Base-by-base conservation (phyloP, 2,888 invertebrate genomes). In the Trichacis sp. region DNA sequence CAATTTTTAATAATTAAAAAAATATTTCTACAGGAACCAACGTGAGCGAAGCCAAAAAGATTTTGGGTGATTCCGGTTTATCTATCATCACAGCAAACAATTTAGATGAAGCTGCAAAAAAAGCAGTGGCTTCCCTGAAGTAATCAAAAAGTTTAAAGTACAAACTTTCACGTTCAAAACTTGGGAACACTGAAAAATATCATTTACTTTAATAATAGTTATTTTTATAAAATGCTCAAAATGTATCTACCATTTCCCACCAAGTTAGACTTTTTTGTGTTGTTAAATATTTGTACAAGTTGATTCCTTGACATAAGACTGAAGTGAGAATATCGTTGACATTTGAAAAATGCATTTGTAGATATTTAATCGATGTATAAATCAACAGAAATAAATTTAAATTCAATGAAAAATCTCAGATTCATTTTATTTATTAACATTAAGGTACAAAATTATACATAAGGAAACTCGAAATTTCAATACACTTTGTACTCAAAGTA, bases 31-130 rank as follows among this genome's bases (percentile, higher is more conserved):
- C 12, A 75, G 75, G 73, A 6, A 75, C 75, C 24, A 75, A 75
- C 85, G 94, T 96, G 0, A 85, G 84, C 0, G 90, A 91, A 77
- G 99, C 98, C 0, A 93, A 91, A 76, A 88, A 89, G 77, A 90
- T 98, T 70, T 88, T 99, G 14, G 86, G 89, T 63, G 89, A 93
- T 50, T 97, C 97, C 42, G 93, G 93, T 4, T 87, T 98, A 49
- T 89, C 93, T 17, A 92, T 99, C 68, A 87, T 90, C 55, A 91
- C 94, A 20, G 96, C 97, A 5, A 87, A 87, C 65, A 90, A 96
- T 84, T 89, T 98, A 61, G 98, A 97, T 74, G 95, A 96, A 80
- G 99, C 98, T 11, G 98, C 99, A 0, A 88, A 89, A 80, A 92
- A 93, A 80, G 97, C 94, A 47, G 97, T 98, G 5, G 51, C 38